Conservation (phyloP, 1,140 invertebrate species). For the Drosophila guanche region DNA sequence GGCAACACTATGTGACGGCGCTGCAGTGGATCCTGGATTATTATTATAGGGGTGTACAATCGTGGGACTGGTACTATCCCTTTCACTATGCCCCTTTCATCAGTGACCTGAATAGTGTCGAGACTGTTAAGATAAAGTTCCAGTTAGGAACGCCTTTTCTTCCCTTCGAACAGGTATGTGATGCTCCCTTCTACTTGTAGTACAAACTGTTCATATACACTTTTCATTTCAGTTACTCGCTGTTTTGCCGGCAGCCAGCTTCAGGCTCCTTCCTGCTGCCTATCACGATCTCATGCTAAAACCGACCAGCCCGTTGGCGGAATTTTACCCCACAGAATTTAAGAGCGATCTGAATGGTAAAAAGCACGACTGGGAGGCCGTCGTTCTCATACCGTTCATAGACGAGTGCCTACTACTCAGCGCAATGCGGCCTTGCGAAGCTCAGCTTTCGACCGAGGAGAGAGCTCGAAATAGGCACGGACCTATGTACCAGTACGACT, state of each 20-base stretch:
- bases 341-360: conserved; percentile 97
- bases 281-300: conserved; percentile 93
- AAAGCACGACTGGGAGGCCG: conserved; percentile 98
- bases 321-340: conserved; percentile 96
- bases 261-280: conserved; percentile 90
- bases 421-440: conserved; percentile 90
- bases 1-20: conserved; percentile 92
- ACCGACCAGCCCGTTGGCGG: conserved; percentile 91
- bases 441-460: conserved; percentile 89
- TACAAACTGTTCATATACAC: no score
- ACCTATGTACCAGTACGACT: conserved; percentile 92
- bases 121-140: conserved; percentile 89
- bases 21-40: conserved; percentile 98
- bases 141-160: conserved; percentile 94
- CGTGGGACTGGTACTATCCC: conserved; percentile 99
- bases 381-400: conserved; percentile 98
- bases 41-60: conserved; percentile 97
- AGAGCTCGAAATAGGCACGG: conserved; percentile 91
- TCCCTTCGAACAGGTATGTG: conserved; percentile 94
- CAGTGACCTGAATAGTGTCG: conserved; percentile 95
- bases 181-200: no score
- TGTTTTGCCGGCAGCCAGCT: conserved; percentile 94
- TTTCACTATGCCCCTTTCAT: conserved; percentile 98
- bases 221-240: conserved; percentile 88
- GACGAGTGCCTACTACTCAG: conserved; percentile 90